Base-by-base conservation (phyloP, 1,140 invertebrate species). In the Pseudachorutes palmiensis region DNA sequence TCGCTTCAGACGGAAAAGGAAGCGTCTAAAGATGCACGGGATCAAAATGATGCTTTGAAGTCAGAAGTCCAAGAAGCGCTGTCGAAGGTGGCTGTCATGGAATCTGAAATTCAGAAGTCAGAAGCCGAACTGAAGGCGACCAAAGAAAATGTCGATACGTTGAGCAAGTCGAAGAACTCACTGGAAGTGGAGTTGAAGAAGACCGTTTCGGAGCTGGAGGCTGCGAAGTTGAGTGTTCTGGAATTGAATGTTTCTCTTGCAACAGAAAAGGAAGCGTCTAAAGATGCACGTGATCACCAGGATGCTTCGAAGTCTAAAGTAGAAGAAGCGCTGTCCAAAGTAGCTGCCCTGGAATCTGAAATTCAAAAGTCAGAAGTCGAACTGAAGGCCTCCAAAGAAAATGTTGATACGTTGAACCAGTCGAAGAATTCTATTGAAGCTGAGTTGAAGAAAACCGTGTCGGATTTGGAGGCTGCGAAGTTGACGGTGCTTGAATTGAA, bases 1-100 rank as follows among this genome's bases (percentile, higher is more conserved):
- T n/a, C n/a, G n/a, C n/a, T n/a, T n/a, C 80, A 81, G 29, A 80
- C 83, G 68, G 75, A 79, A 2, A 74, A 29, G 31, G 32, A 36
- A 33, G 45, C 33, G 22, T 9, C 33, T 48, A 63, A 63, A 5
- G 2, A 30, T 26, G 22, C 33, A 41, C 26, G 3, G n/a, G 61
- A 63, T 16, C 41, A 64, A 55, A 30, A 28, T 19, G 30, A 14
- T 9, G 26, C 5, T 58, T 2, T 5, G 14, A 31, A 67, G 24
- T n/a, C 22, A n/a, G 66, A 63, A 32, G 29, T 26, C 26, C 28
- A 61, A 26, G 29, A 63, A 26, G 64, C 30, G 28, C 36, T 26
- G 58, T 32, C 24, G 31, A n/a, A n/a, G n/a, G n/a, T n/a, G n/a
- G n/a, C n/a, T n/a, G 36, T 19, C 36, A 9, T 19, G 5, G 36